Conservation (phyloP, 2,113 vertebrate genomes). For the Pavo muticus region DNA sequence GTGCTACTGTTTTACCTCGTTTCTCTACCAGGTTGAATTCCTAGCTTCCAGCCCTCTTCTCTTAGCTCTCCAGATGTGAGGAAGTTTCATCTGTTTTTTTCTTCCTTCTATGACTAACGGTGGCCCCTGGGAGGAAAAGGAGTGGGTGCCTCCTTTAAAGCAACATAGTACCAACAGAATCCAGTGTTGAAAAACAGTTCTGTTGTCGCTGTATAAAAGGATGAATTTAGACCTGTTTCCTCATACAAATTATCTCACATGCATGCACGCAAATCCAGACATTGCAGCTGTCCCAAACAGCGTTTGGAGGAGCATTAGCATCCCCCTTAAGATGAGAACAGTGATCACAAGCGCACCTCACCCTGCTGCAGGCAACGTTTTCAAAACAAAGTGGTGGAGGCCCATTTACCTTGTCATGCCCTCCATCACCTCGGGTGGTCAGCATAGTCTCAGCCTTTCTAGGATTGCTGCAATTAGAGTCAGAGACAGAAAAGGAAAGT, state of each 20-base stretch:
- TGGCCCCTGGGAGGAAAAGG: background rate
- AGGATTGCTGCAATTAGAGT: background rate
- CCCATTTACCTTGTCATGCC: background rate
- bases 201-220: background rate
- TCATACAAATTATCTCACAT: background rate
- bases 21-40: background rate
- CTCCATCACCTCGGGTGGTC: rapidly evolving
- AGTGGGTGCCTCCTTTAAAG: background rate
- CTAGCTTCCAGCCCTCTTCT: background rate
- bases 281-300: background rate
- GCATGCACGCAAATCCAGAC: background rate
- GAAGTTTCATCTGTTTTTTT: background rate
- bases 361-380: rapidly evolving
- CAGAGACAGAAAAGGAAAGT: background rate
- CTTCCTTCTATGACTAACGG: background rate
- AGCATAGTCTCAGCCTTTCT: background rate
- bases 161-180: background rate
- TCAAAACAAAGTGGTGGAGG: background rate
- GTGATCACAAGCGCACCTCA: background rate
- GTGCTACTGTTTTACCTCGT: background rate
- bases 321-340: background rate
- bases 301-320: background rate
- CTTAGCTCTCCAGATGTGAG: background rate
- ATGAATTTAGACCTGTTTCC: background rate
- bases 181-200: background rate